Evolutionary conservation across 2,888 invertebrate species (phyloP), one percentile per base, ranked within the genome.

Genomic region (Napeogenes inachia): DNA sequence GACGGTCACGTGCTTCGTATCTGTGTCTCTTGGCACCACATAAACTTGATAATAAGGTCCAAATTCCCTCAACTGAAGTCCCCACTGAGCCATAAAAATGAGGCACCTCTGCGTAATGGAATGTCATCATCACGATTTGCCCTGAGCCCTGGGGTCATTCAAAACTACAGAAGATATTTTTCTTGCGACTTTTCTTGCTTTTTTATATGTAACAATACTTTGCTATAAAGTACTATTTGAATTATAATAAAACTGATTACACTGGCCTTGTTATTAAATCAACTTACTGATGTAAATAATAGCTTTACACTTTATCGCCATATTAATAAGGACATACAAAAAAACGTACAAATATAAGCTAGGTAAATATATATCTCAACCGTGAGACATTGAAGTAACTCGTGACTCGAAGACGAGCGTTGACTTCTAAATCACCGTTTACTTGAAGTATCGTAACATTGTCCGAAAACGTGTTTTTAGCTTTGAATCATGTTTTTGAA

Each of bases 101-200:
- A 72, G 70, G 68, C 69, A 69, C 65, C 70, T 64, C 73, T 71
- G 65, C 70, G 66, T 73, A 77, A 75, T 73, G 73, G 70, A 75
- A 73, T 73, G 73, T 78, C 79, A 77, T 75, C 73, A 71, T 79
- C 82, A 82, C 82, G 82, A 82, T 72, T 79, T 73, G 72, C 77
- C 79, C 73, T 56, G 13, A 67, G 72, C 78, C 80, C 73, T 56
- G 13, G 67, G 79, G 75, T 75, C 73, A 74, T 65, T 30, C 30
- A 30, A 13, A 47, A 50, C 50, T 50, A 30, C 8, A 50, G 10
- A 5, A 4, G 13, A 13, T n/a, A 13, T 65, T 64, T 68, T 65
- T 65, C 50, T 56, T 56, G 38, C 50, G 13, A 50, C 50, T 50
- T 50, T 50, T 30, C 50, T 50, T 50, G 6, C 3, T 6, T 30